Percentiles rank a stretch among this genome's conserved stretches.
These are phyloP conservation scores for Alectura lathami DNA, from an alignment of 2,113 vertebrate species.

Conservation along the genomic window DNA sequence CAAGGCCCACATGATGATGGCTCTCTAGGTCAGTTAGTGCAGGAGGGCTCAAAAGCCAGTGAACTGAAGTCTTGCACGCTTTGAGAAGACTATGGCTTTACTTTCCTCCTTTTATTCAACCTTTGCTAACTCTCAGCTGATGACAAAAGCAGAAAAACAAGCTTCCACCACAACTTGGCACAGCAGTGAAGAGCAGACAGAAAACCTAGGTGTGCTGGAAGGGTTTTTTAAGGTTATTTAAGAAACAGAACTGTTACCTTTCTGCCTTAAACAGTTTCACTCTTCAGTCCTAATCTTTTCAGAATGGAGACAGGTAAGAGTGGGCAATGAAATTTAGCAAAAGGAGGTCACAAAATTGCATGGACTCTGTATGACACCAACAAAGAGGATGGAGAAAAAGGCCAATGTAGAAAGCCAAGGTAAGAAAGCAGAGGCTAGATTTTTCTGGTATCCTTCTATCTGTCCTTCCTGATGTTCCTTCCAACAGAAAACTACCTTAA, in stretches of 20 bases:
- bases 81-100: background rate
- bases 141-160: background rate
- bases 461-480: slow-evolving; percentile 68
- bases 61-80: background rate
- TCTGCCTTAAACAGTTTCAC: slow-evolving; percentile 11
- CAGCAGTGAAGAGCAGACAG: background rate
- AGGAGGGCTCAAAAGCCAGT: background rate
- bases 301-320: background rate
- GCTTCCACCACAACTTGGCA: slow-evolving; percentile 5
- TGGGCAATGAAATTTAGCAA: background rate
- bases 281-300: background rate
- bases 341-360: background rate
- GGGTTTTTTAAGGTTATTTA: slow-evolving; percentile 31
- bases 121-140: background rate
- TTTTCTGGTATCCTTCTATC: slow-evolving; percentile 38
- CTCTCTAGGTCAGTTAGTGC: background rate
- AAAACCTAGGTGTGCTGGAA: slow-evolving; percentile 14
- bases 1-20: background rate
- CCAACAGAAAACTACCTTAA: slow-evolving; percentile 71
- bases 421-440: background rate
- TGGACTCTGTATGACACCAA: background rate
- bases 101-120: background rate
- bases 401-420: background rate
- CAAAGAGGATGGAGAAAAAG: background rate
- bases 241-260: slow-evolving; percentile 42